A percentile compares a stretch with the other conserved stretches of the same genome.
phyloP scores from a whole-genome alignment of 2,797 vertebrate genomes.

The Chrysocyon brachyurus region DNA sequence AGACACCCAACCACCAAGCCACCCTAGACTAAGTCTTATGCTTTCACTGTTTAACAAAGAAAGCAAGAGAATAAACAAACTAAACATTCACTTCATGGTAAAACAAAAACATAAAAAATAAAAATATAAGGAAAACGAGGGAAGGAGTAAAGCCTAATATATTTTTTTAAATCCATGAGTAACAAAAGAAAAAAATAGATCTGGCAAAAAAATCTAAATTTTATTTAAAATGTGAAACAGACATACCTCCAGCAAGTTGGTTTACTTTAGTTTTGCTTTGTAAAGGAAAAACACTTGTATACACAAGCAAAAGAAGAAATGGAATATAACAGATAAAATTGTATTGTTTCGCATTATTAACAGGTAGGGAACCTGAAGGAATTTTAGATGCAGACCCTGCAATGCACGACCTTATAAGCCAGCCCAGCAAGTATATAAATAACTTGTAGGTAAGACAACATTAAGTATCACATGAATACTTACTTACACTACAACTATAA shows the following conservation, averaged over 20 bases:
- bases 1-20: too few species aligned
- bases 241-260: not conserved
- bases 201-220: constrained; percentile 8
- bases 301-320: not conserved
- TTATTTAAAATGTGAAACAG: not conserved
- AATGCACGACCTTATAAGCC: not conserved
- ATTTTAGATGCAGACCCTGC: not conserved
- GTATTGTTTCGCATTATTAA: not conserved
- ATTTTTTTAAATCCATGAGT: not conserved
- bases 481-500: not conserved
- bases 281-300: not conserved
- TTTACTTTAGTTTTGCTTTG: not conserved
- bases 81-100: not conserved
- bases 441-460: not conserved
- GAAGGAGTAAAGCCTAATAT: not conserved
- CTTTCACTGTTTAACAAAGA: not conserved
- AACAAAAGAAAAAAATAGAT: not conserved
- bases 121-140: not conserved
- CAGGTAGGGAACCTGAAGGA: not conserved
- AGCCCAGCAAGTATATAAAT: not conserved
- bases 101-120: not conserved
- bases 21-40: not conserved
- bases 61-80: not conserved
- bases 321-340: not conserved
- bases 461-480: not conserved